Evolutionary conservation across 2,888 invertebrate species (phyloP), one percentile per base, ranked within the genome.

Genomic region (Torymus auratus): DNA sequence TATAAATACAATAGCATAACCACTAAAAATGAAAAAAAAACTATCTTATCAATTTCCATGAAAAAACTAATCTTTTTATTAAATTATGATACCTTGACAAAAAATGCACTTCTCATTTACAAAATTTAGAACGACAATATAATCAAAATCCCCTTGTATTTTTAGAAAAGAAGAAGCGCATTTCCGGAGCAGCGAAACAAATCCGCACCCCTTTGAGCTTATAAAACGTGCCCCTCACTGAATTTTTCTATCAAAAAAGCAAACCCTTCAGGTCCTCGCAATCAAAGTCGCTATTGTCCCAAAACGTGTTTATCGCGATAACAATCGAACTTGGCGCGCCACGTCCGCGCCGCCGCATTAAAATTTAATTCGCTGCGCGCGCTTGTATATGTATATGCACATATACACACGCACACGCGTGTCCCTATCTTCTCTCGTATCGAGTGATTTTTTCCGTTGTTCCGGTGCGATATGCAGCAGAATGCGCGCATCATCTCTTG

Each of bases 281-380:
- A 15, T 15, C 14, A 64, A 41, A 64, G n/a, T n/a, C 41, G 23
- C 20, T 13, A 20, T 41, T 41, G 41, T 41, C 41, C 41, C 41
- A 41, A 41, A 41, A 41, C 41, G 41, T 41, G 41, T 5, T 41
- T 41, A 41, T 41, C 41, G 13, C 23, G 61, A 61, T 61, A 61
- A 61, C 61, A 23, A 61, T 61, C 61, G 17, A 13, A 20, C 61
- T 20, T 61, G 4, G 20, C 13, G 12, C 17, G 17, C 20, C 13
- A 13, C 61, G 17, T 13, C 12, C 17, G n/a, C 12, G 41, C 7
- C 41, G 41, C 41, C 41, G 17, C 62, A 53, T 72, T 72, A 62
- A 72, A 72, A 14, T 62, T 72, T 72, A 23, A 72, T 72, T 28
- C 17, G 11, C 20, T 53, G 15, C 17, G 53, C 53, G 28, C 72